Evolutionary conservation across 2,888 invertebrate species (phyloP).

Genomic region (Zhengitettix transpicula): DNA sequence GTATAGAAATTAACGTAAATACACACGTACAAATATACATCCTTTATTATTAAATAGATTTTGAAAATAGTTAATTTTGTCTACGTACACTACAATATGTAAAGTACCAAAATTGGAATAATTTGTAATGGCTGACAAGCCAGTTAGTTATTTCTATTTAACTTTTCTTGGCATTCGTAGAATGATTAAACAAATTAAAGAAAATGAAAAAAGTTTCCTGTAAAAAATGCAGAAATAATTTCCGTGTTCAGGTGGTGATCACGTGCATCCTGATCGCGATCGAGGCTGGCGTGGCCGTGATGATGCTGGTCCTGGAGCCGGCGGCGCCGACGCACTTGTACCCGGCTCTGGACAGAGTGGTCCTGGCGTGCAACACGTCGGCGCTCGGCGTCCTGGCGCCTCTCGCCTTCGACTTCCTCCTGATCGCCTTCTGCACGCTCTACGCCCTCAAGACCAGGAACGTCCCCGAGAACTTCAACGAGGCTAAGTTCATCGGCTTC

Average conservation of each 20-base stretch:
- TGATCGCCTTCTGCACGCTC: constrained; percentile 54
- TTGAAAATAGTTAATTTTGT: too few relatives aligned
- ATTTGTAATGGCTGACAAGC: too few relatives aligned
- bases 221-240: too few relatives aligned
- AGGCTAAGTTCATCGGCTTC: constrained; percentile 56
- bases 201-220: too few relatives aligned
- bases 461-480: constrained; percentile 70
- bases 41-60: too few relatives aligned
- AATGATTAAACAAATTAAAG: too few relatives aligned
- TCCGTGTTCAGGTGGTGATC: constrained; percentile 35
- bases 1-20: too few relatives aligned
- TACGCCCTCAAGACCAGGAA: constrained; percentile 65
- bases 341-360: constrained; percentile 32
- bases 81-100: too few relatives aligned
- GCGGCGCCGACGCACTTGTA: constrained; percentile 37
- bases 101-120: too few relatives aligned
- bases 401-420: constrained; percentile 50
- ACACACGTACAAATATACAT: too few relatives aligned
- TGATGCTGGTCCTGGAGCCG: constrained; percentile 41
- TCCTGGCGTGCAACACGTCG: constrained; percentile 45
- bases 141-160: too few relatives aligned
- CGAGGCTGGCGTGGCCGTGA: constrained; percentile 45
- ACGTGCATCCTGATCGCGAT: constrained; percentile 44
- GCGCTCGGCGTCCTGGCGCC: constrained; percentile 42
- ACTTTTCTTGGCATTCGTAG: too few relatives aligned